Base-by-base conservation (phyloP, 2,113 vertebrate genomes). In the Campylomormyrus numenius region DNA sequence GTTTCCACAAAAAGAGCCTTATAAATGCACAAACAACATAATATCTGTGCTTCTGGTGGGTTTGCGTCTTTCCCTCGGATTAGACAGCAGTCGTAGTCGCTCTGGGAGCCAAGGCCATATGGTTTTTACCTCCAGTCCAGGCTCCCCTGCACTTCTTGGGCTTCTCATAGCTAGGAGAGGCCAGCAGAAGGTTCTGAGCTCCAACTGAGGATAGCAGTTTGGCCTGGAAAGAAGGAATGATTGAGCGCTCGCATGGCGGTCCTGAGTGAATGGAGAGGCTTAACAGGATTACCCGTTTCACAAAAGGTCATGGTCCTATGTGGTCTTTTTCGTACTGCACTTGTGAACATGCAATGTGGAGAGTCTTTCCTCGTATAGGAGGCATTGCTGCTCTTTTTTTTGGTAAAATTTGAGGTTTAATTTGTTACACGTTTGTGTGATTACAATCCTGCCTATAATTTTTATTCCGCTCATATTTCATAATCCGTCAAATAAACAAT, bases 211-310 rank as follows among this genome's bases (percentile, higher is more conserved):
- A 1, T 27, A 19, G 48, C 83, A 42, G 9, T 31, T 56, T 46
- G 88, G 27, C 62, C 21, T 27, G 56, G 70, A 19, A 77, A 74
- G n/a, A 7, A 19, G 74, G 35, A 85, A 56, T 74, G 87, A 53
- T 50, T 80, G 84, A 35, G 62, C 45, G n/a, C 74, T 86, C 39
- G 56, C 90, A 80, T 50, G 85, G 70, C 46, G 42, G 88, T 70
- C 62, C 50, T 87, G 80, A 89, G 77, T 86, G 91, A 89, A 58
- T 90, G 62, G 62, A 49, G 74, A 87, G 70, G 84, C 35, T 13
- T 91, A 90, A 90, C 89, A 92, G 90, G 91, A 92, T 92, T 92
- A 92, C 24, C n/a, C 45, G 89, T 74, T 46, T 92, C 88, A 89
- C 90, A 88, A 89, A 91, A 89, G 89, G 88, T 85, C 89, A 90